Conservation (phyloP, 1,140 invertebrate genomes). For the Eulimnadia texana region DNA sequence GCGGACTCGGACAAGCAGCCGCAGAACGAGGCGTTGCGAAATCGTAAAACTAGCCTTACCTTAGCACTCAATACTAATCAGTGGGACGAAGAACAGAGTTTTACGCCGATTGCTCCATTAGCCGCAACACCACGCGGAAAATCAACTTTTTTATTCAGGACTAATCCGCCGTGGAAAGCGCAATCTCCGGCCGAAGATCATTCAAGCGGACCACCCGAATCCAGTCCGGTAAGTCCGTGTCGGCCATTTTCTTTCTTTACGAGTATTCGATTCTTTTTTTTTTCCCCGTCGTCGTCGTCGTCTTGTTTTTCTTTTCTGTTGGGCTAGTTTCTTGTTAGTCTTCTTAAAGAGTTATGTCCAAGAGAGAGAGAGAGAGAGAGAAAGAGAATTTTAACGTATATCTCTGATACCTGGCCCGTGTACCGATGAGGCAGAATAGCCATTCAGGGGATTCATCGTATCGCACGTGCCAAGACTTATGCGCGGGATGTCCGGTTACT, state of each 20-base stretch:
- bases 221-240: neutral
- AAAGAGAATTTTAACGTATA: neutral
- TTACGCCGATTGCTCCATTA: neutral
- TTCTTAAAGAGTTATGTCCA: neutral
- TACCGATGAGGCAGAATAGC: neutral
- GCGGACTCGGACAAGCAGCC: neutral
- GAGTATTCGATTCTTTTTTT: neutral
- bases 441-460: neutral
- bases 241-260: neutral
- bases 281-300: too few relatives aligned
- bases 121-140: neutral
- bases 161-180: neutral
- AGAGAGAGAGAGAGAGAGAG: too few relatives aligned
- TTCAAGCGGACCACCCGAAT: neutral
- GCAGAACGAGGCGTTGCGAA: neutral
- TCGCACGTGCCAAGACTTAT: too few relatives aligned
- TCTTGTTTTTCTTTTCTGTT: neutral
- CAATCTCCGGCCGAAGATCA: neutral
- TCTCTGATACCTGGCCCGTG: neutral
- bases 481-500: too few relatives aligned
- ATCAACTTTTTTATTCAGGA: neutral
- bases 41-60: neutral
- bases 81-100: too few relatives aligned
- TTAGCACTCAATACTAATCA: neutral
- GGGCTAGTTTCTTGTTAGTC: neutral